phyloP scores from a whole-genome alignment of 2,888 invertebrate species.

The Drosophila kanekoi region DNA sequence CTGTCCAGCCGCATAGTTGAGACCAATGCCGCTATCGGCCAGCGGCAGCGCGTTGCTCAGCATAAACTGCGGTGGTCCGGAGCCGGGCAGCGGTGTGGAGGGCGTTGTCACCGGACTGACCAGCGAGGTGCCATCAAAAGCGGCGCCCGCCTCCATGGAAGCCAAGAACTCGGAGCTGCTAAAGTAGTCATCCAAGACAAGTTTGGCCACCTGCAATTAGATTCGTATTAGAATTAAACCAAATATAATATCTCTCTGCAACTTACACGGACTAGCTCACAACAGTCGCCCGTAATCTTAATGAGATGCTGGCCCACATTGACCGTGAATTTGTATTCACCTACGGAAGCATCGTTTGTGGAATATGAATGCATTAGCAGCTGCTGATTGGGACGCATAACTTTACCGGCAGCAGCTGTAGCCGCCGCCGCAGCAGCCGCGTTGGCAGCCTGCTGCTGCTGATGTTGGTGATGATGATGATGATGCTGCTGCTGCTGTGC shows the following conservation, averaged over 20 bases:
- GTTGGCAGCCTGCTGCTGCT: conserved; percentile 58
- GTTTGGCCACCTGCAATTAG: conserved; percentile 90
- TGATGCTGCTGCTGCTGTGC: conserved; percentile 64
- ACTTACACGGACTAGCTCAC: conserved; percentile 93
- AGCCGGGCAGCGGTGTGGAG: conserved; percentile 80
- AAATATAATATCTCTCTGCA: not conserved
- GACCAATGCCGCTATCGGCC: conserved; percentile 84
- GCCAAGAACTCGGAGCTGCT: conserved; percentile 85
- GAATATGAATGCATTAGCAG: conserved; percentile 91
- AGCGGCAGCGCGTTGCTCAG: conserved; percentile 79
- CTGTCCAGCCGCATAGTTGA: conserved; percentile 81
- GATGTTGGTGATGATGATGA: conserved; percentile 58
- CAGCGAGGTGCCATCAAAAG: conserved; percentile 83
- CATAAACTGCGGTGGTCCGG: conserved; percentile 80
- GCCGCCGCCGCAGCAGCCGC: conserved; percentile 73
- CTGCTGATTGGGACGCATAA: conserved; percentile 83
- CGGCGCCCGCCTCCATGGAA: conserved; percentile 84
- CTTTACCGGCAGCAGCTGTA: conserved; percentile 83
- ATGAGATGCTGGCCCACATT: conserved; percentile 93
- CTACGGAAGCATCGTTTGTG: conserved; percentile 93
- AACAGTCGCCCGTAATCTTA: conserved; percentile 93
- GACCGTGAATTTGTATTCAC: conserved; percentile 95
- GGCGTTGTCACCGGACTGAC: conserved; percentile 84
- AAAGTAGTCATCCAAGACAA: conserved; percentile 95
- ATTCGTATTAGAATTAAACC: not conserved